These are phyloP conservation scores for Pangasius sanitwongsei DNA, from an alignment of 2,797 vertebrate genomes.

Conservation along the genomic window DNA sequence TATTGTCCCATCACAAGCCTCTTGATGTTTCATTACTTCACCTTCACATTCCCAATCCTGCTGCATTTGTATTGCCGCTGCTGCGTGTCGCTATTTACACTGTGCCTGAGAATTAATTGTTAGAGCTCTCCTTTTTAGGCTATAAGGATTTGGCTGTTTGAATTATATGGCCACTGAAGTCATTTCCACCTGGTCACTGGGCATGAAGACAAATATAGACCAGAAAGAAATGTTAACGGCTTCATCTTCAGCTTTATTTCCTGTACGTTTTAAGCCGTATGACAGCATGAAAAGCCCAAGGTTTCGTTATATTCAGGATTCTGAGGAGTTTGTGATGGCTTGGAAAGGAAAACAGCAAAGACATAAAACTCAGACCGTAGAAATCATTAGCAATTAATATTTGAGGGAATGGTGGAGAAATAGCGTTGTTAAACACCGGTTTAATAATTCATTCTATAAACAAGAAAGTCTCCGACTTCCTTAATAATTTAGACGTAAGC, in stretches of 20 bases:
- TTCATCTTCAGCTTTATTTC: not conserved
- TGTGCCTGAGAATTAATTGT: not conserved
- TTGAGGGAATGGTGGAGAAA: slow-evolving; percentile 76
- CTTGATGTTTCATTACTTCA: slow-evolving; percentile 5
- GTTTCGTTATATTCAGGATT: not conserved
- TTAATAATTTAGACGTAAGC: slow-evolving; percentile 99
- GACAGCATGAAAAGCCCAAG: too few species aligned
- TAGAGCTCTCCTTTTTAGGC: not conserved
- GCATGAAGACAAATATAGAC: not conserved
- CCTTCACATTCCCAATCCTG: not conserved
- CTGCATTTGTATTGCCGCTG: not conserved
- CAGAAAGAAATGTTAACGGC: not conserved
- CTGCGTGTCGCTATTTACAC: not conserved
- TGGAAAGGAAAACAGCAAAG: slow-evolving; percentile 31
- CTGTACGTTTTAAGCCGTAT: not conserved
- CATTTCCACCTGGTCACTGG: not conserved
- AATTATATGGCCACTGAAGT: not conserved
- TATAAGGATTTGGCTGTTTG: not conserved
- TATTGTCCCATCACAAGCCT: not conserved
- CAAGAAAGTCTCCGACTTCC: slow-evolving; percentile 97
- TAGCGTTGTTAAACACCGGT: slow-evolving; percentile 86
- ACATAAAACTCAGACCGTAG: slow-evolving; percentile 78
- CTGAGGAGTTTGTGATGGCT: not conserved
- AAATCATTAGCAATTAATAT: slow-evolving; percentile 84
- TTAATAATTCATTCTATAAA: slow-evolving; percentile 99